phyloP scores from a whole-genome alignment of 1,140 invertebrate species.

The Rhopalosiphum padi region DNA sequence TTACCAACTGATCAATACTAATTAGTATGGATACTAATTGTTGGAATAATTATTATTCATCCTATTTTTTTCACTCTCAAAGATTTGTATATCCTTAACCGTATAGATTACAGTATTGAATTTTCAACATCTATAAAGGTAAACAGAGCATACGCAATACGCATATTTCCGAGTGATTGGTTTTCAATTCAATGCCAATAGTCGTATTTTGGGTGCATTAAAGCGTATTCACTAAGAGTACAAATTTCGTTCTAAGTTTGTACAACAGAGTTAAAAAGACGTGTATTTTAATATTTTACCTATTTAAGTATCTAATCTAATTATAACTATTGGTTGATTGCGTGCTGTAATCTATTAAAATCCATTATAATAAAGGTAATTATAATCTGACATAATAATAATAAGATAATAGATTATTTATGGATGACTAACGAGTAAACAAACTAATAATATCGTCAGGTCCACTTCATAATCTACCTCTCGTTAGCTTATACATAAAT shows the following conservation, averaged over 20 bases:
- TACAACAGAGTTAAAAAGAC: not conserved
- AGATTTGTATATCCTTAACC: not conserved
- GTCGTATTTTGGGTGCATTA: not conserved
- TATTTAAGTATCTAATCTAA: too few species aligned
- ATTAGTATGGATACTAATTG: not conserved
- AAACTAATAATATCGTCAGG: not conserved
- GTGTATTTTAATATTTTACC: too few species aligned
- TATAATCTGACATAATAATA: too few species aligned
- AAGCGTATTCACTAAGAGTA: not conserved
- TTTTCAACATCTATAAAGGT: not conserved
- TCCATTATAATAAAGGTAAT: too few species aligned
- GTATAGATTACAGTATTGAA: not conserved
- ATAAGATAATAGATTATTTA: not conserved
- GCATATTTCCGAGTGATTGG: not conserved
- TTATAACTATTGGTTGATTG: too few species aligned
- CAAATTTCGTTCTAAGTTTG: not conserved
- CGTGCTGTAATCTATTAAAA: too few species aligned
- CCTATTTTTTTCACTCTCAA: not conserved
- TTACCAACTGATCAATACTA: not conserved
- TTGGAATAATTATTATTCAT: not conserved
- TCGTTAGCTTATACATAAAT: not conserved
- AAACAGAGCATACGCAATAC: not conserved
- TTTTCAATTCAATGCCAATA: not conserved
- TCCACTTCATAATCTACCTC: not conserved
- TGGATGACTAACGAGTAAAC: not conserved